Percentiles rank a stretch among this genome's conserved stretches.
These are phyloP conservation scores for Pseudoips prasinana DNA, from an alignment of 2,888 invertebrate genomes.

Conservation along the genomic window DNA sequence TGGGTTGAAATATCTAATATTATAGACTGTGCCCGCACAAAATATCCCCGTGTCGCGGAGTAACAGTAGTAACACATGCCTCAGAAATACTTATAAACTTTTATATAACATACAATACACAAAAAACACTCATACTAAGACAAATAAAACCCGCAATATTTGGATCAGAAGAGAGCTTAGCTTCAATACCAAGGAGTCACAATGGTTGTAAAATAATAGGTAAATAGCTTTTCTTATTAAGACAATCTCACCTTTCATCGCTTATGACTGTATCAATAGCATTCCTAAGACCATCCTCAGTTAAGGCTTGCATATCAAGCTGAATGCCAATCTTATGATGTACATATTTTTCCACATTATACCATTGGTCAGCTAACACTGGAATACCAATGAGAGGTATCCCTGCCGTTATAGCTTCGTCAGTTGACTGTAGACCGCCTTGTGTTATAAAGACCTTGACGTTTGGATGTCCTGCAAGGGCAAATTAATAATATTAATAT, in stretches of 20 bases:
- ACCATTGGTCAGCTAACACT: conserved; percentile 66
- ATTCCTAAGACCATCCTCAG: conserved; percentile 39
- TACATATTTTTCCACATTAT: conserved; percentile 54
- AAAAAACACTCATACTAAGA: too few relatives aligned
- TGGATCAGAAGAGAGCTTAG: too few relatives aligned
- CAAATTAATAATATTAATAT: too few relatives aligned
- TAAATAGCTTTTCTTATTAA: neutral
- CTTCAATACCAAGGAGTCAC: conserved; percentile 1
- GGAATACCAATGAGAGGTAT: conserved; percentile 67
- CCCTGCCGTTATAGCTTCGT: conserved; percentile 64
- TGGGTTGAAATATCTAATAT: too few relatives aligned
- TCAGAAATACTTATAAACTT: too few relatives aligned
- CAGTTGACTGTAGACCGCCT: conserved; percentile 71
- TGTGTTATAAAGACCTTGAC: conserved; percentile 73
- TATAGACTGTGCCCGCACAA: too few relatives aligned
- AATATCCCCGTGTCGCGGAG: too few relatives aligned
- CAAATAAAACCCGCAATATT: too few relatives aligned
- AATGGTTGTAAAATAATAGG: neutral
- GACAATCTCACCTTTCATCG: conserved; percentile 39
- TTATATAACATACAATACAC: too few relatives aligned
- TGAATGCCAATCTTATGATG: conserved; percentile 44
- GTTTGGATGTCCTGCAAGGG: conserved; percentile 39
- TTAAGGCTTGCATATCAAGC: conserved; percentile 38
- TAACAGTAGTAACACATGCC: too few relatives aligned
- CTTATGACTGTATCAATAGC: conserved; percentile 40